Conservation (phyloP, 2,888 invertebrate species). For the Emmelina monodactyla region DNA sequence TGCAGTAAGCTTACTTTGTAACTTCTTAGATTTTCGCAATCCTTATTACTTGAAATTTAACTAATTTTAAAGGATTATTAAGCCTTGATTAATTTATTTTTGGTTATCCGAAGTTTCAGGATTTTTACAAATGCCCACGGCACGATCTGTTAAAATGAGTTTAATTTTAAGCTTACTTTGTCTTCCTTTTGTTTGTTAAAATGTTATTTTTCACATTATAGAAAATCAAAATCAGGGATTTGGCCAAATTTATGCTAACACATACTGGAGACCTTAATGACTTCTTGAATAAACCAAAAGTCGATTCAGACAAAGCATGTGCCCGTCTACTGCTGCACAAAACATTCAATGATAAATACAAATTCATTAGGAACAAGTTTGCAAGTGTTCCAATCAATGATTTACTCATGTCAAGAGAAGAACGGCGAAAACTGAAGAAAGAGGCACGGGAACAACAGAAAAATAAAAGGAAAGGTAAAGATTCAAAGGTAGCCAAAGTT, state of each 20-base stretch:
- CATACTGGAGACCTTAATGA: slow-evolving; percentile 39
- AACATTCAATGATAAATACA: slow-evolving; percentile 43
- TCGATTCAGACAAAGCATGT: slow-evolving; percentile 45
- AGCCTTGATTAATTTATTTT: too few relatives aligned
- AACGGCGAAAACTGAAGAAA: slow-evolving; percentile 44
- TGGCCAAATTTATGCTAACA: slow-evolving; percentile 47
- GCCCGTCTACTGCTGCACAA: slow-evolving; percentile 49
- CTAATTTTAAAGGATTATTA: too few relatives aligned
- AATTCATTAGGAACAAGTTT: slow-evolving; percentile 36
- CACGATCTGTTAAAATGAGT: not conserved
- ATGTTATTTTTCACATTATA: slow-evolving; percentile 27
- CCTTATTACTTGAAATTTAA: too few relatives aligned
- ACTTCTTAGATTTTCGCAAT: too few relatives aligned
- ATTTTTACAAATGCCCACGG: not conserved
- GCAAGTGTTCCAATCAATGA: slow-evolving; percentile 45
- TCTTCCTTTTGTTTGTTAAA: too few relatives aligned
- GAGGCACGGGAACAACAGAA: slow-evolving; percentile 43
- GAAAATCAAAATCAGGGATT: slow-evolving; percentile 52
- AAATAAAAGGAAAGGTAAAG: slow-evolving; percentile 30
- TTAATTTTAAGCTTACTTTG: too few relatives aligned
- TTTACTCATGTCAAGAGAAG: slow-evolving; percentile 48
- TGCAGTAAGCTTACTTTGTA: too few relatives aligned
- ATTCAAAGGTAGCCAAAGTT: slow-evolving; percentile 28
- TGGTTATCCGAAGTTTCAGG: too few relatives aligned
- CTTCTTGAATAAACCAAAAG: slow-evolving; percentile 39